Base-by-base conservation (phyloP, 2,113 vertebrate species). In the Ctenomys sociabilis region DNA sequence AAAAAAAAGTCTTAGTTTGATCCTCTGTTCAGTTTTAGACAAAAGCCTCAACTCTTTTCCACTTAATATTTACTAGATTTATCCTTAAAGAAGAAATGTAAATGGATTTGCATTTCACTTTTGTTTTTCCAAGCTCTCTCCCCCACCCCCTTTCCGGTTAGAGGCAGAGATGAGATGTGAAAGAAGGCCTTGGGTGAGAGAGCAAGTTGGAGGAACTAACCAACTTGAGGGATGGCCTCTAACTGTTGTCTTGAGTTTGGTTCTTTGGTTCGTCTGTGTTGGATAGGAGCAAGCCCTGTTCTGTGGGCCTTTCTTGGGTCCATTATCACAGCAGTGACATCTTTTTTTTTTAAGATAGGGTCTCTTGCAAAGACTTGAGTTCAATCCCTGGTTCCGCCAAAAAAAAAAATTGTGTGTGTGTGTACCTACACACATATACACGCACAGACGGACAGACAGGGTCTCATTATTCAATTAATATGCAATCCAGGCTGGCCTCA, bases 21-120 rank as follows among this genome's bases (percentile, higher is more conserved):
- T 83, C 22, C 19, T 88, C 6, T 96, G 16, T 88, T 80, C 40
- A 84, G 54, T 84, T 93, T 95, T 85, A 93, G 52, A 52, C 85
- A 83, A 78, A 95, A 95, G 32, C 35, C 16, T 91, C 66, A 95
- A 26, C 32, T 35, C 43, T 85, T 91, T 85, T 91, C 83, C 19
- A 6, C 89, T 75, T 84, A 91, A 73, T 26, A 88, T 94, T 91
- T 88, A 86, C 37, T 83, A 70, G 61, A 86, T 30, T 93, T 95
- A 63, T 72, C 63, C n/a, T 93, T 68, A 91, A 45, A 85, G 52
- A 92, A 87, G 40, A 40, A 70, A 49, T 64, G 9, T 91, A 63
- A 49, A 77, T 85, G 37, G 49, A 94, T 91, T 90, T 95, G 43
- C 73, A 45, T 91, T 73, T 95, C 30, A 64, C 63, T 43, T 91